Evolutionary conservation across 2,888 invertebrate genomes (phyloP).

Genomic region (Leptinotarsa haldemani): DNA sequence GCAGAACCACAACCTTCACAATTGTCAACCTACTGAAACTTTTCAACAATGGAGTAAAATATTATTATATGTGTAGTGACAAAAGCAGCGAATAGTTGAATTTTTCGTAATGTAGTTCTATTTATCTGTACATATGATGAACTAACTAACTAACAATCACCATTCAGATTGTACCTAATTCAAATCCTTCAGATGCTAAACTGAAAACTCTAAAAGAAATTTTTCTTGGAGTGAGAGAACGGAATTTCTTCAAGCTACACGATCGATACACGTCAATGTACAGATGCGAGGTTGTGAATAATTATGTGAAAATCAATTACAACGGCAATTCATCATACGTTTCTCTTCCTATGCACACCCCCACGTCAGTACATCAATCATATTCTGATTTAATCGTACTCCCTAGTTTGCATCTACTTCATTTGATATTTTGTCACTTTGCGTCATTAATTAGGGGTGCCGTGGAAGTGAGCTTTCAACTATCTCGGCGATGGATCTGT

Average conservation of each 20-base stretch:
- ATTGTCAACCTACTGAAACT: too few species aligned
- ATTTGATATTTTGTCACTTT: conserved; percentile 51
- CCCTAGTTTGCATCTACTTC: conserved; percentile 54
- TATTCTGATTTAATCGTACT: conserved; percentile 60
- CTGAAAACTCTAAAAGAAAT: background rate
- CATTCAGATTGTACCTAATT: too few species aligned
- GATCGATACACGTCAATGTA: conserved; percentile 64
- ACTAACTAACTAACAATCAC: too few species aligned
- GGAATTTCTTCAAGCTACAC: background rate
- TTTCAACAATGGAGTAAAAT: too few species aligned
- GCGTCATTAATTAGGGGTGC: conserved; percentile 42
- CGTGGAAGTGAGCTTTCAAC: conserved; percentile 3
- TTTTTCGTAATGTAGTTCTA: too few species aligned
- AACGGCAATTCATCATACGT: conserved; percentile 64
- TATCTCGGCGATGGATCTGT: background rate
- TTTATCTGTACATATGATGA: too few species aligned
- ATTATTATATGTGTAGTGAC: too few species aligned
- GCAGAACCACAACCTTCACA: too few species aligned
- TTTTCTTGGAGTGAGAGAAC: background rate
- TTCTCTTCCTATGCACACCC: conserved; percentile 50
- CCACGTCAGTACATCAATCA: conserved; percentile 61
- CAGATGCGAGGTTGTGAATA: conserved; percentile 65
- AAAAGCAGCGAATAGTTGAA: too few species aligned
- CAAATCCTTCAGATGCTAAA: too few species aligned
- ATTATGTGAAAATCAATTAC: conserved; percentile 66